Evolutionary conservation across 2,797 vertebrate species (phyloP), one percentile per base, ranked within the genome.

Genomic region (Xiphophorus birchmanni): DNA sequence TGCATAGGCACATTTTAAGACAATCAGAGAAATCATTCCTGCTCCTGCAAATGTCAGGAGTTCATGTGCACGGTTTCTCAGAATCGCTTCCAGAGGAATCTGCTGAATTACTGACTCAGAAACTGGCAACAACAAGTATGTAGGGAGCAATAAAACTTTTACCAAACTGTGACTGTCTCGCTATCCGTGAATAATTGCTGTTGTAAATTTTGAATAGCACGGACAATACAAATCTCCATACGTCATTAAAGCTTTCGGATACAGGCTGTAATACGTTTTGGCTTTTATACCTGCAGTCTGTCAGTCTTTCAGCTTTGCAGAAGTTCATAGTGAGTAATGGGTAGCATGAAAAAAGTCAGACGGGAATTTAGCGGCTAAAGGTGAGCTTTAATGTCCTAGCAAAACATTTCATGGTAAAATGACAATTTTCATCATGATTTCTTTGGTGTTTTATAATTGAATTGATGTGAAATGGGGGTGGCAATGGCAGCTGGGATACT

Each of bases 181-280:
- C 88, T 84, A 83, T 44, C 91, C 89, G 82, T 95, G 95, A 95
- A 94, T 85, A 95, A 96, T 93, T 87, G 82, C 2, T 79, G 91
- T 78, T 82, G 89, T 96, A 96, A 95, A 96, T 96, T 95, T 92
- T 91, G 81, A 91, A 85, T 84, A 80, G 83, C 85, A 84, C 47
- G 65, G 91, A 87, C 90, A 88, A 93, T 93, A 95, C 93, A 95
- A 95, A 94, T 95, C 92, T 85, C 80, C 86, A 90, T 80, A 86
- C 86, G 86, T 89, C 88, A 88, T 95, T 90, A 94, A 95, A 92
- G 85, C 82, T 95, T 96, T 95, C 94, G 94, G 95, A 96, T 95
- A 91, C 95, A 95, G 93, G 93, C 94, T 87, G 87, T 93, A 88
- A 94, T 92, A 87, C 90, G 90, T 92, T 82, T 93, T 95, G 91